Base-by-base conservation (phyloP, 2,888 invertebrate genomes). In the Meliscaeva auricollis region DNA sequence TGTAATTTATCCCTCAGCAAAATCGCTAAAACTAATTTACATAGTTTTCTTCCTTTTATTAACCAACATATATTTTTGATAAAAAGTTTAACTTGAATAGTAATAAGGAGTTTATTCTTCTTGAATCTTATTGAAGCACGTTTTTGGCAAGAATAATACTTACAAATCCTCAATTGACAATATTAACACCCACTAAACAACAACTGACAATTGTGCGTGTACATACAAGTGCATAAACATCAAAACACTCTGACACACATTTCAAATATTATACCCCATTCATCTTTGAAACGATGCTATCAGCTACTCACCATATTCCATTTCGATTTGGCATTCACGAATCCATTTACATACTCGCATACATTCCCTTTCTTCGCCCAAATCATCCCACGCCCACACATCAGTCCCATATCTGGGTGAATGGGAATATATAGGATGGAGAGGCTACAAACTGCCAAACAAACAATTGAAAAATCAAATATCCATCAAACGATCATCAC, bases 401-500 rank as follows among this genome's bases (percentile, higher is more conserved):
- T 30, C 46, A n/a, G 1, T 17, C 11, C 8, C n/a, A 26, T 44
- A 11, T 7, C 44, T 6, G 41, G 13, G 4, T 41, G 17, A 17
- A 46, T 4, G 56, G 54, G 32, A 56, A 48, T 78, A 70, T 46
- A 9, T 8, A 38, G 38, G 35, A 8, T 2, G 77, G 68, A 46
- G 75, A 72, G 60, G 48, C 80, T 85, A 62, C 81, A 81, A 85
- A 81, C 85, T 85, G 81, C 85, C 81, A 81, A 77, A 69, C 85
- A 85, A 85, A 85, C 85, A 85, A 85, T 85, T 85, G 85, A 85
- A 84, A 84, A 87, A 87, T 87, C 87, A 87, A 87, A 87, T 87
- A 87, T 80, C 84, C 87, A 87, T 87, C 87, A 87, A 87, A 78
- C 81, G 87, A 87, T 87, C 87, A 87, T 87, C 87, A 87, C 87